Base-by-base conservation (phyloP, 2,113 vertebrate species). In the Phyllostomus discolor region DNA sequence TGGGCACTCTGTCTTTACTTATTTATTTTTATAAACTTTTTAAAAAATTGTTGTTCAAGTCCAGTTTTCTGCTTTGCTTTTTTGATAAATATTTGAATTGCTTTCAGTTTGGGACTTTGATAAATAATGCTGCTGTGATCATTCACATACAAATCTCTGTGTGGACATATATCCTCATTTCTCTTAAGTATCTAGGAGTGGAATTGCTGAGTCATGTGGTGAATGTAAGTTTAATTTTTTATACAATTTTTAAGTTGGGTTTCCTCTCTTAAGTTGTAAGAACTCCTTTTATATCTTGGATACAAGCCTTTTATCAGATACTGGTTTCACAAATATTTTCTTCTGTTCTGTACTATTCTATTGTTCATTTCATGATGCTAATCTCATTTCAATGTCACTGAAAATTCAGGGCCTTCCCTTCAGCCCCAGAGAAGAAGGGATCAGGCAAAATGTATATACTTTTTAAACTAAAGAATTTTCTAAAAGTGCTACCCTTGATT, bases 251-350 rank as follows among this genome's bases (percentile, higher is more conserved):
- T 43, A 78, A 94, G 52, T 59, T 66, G 7, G 11, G 52, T 8
- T 92, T 16, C 59, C 83, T 94, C 4, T 88, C 70, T 91, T 75
- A 73, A 94, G 19, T 62, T 75, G 26, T 35, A 95, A 43, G 41
- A 46, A 24, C 67, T 59, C 57, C 80, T 80, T 66, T 69, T 62
- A 52, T 69, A 75, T 66, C 80, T 54, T 70, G 43, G 9, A 90
- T 28, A 81, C 24, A 81, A 35, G 6, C 41, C 28, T 50, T 73
- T 86, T 85, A 67, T 80, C 54, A 75, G 28, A 59, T 70, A 59
- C 41, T 12, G n/a, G 72, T 81, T 92, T 92, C 73, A 92, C 41
- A 80, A 85, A 80, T 59, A 35, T 92, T 94, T 69, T 59, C 57
- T 87, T 69, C 48, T 54, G 73, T 46, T 85, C 66, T 92, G 31